A percentile compares a stretch with the other conserved stretches of the same genome.
These are phyloP conservation scores for Stigmatopora nigra DNA, from an alignment of 2,113 vertebrate genomes.

Conservation along the genomic window DNA sequence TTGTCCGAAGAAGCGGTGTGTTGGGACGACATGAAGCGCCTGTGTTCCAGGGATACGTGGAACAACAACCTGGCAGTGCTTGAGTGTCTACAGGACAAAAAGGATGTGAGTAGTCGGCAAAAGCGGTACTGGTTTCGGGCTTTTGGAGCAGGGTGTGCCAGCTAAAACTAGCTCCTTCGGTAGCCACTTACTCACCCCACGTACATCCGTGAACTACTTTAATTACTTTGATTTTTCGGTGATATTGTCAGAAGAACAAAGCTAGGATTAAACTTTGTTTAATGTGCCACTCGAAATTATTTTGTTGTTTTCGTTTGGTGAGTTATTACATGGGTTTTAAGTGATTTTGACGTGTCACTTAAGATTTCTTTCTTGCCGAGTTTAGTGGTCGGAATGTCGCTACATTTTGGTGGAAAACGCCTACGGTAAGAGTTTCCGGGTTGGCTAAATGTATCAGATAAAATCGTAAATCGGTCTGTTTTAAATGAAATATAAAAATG, in stretches of 20 bases:
- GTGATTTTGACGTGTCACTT: neutral
- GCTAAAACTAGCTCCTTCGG: conserved; percentile 9
- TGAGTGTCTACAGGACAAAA: conserved; percentile 89
- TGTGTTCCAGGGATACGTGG: conserved; percentile 92
- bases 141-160: conserved; percentile 44
- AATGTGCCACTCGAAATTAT: accelerated
- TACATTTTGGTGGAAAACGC: too few species aligned
- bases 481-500: too few species aligned
- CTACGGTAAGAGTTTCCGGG: too few species aligned
- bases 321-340: accelerated
- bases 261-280: accelerated
- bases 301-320: neutral
- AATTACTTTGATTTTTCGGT: neutral
- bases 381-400: neutral
- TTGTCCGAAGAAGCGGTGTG: conserved; percentile 89
- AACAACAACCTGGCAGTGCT: conserved; percentile 93
- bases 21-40: conserved; percentile 83
- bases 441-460: neutral
- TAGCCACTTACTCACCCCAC: conserved; percentile 22
- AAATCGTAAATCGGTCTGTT: neutral
- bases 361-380: neutral
- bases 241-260: accelerated
- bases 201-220: neutral
- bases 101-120: conserved; percentile 75
- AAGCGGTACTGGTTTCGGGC: neutral